Base-by-base conservation (phyloP, 2,797 vertebrate genomes). In the Muscicapa comitata region DNA sequence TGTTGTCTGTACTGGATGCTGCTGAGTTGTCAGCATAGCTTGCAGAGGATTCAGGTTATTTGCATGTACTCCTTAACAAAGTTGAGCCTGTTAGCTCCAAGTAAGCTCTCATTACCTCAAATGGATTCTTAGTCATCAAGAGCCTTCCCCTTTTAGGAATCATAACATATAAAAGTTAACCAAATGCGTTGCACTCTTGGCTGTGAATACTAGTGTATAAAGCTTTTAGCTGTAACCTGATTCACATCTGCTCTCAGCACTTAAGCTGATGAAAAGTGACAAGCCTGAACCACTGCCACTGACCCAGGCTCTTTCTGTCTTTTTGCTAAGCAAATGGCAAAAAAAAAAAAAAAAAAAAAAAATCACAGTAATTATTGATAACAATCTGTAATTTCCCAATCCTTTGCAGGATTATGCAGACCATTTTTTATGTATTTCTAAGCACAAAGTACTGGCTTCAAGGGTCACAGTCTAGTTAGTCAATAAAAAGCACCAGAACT, bases 161-260 rank as follows among this genome's bases (percentile, higher is more conserved):
- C 19, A 33, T 63, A 93, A 63, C 21, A 74, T 66, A 47, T 29
- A 91, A 80, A 94, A 97, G 96, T 97, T 96, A 95, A 94, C 94
- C 92, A 97, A 93, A 95, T 80, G 86, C 24, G 31, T 95, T 88
- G 82, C 87, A 91, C 94, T 94, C 78, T 96, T 96, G 95, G 95
- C 94, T 96, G 94, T 87, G 94, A 95, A 95, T 75, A n/a, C 62
- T 59, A 70, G 78, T 95, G 58, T 94, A 78, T 84, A 95, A 96
- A 95, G 96, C 96, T 96, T 96, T 97, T 96, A 96, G 91, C 81
- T 93, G 96, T 97, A 96, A 96, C 94, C 91, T 96, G 96, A 96
- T 96, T 96, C 93, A 92, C 86, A 94, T 97, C 89, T 95, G 95
- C 88, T 95, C 90, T 83, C 90, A 95, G 90, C 94, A 91, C 94